Percentiles rank a stretch among this genome's conserved stretches.
Conservation (phyloP, 2,888 invertebrate species). For the Willowsia nigromaculata region DNA sequence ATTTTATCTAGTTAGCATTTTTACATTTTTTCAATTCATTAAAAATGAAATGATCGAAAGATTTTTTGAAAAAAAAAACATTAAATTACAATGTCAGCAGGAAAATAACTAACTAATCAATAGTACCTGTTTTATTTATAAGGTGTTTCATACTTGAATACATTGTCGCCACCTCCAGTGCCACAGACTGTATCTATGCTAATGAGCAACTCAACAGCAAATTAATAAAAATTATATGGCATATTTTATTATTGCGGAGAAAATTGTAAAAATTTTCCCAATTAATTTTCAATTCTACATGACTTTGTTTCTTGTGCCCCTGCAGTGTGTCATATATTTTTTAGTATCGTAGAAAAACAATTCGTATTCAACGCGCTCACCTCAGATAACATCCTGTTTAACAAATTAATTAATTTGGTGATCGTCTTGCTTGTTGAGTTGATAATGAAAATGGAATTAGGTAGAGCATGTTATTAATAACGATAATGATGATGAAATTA, state of each 20-base stretch:
- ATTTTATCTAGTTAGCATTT: slow-evolving; percentile 25
- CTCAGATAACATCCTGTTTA: slow-evolving; percentile 1
- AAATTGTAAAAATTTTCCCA: slow-evolving; percentile 19
- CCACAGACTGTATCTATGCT: background rate
- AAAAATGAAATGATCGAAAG: slow-evolving; percentile 5
- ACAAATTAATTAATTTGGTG: slow-evolving; percentile 24
- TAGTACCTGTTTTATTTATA: background rate
- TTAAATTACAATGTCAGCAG: slow-evolving; percentile 59
- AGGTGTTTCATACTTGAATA: background rate
- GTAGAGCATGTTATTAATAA: background rate
- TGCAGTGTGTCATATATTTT: background rate
- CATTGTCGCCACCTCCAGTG: background rate
- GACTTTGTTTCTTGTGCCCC: background rate
- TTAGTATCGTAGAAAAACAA: background rate
- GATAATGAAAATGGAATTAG: slow-evolving; percentile 32
- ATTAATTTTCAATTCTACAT: slow-evolving; percentile 16
- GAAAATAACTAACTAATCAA: background rate
- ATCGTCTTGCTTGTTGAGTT: background rate
- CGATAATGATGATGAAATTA: background rate
- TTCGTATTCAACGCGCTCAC: background rate
- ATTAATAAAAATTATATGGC: slow-evolving; percentile 33
- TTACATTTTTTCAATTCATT: slow-evolving; percentile 9
- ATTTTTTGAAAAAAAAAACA: background rate
- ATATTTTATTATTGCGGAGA: slow-evolving; percentile 13
- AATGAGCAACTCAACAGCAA: slow-evolving; percentile 19